These are phyloP conservation scores for Cremastinae sp. DNA, from an alignment of 2,888 invertebrate genomes.

Conservation along the genomic window DNA sequence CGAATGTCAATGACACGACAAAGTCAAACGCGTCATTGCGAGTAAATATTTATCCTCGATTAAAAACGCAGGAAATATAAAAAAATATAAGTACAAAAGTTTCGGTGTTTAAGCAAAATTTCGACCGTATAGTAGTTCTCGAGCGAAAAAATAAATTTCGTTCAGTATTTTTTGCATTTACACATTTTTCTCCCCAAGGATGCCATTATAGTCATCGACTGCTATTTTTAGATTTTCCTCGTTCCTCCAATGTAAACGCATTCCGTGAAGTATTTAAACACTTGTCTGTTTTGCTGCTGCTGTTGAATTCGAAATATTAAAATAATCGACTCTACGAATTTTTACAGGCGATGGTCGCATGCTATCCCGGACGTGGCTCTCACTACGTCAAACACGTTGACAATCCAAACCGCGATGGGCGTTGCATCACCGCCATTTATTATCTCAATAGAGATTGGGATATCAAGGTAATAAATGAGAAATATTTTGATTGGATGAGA, in stretches of 20 bases:
- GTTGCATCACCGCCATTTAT: conserved; percentile 98
- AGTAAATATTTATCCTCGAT: neutral
- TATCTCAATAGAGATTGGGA: conserved; percentile 98
- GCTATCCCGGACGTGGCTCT: conserved; percentile 96
- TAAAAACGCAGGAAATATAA: neutral
- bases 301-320: neutral
- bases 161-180: too few relatives aligned
- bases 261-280: neutral
- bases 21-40: conserved; percentile 31
- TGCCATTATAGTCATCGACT: too few relatives aligned
- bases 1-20: conserved; percentile 41
- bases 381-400: conserved; percentile 99
- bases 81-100: neutral
- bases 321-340: conserved; percentile 61
- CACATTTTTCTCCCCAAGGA: too few relatives aligned
- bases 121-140: too few relatives aligned
- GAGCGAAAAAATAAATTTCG: too few relatives aligned
- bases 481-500: neutral
- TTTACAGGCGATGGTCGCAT: conserved; percentile 98
- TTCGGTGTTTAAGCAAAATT: too few relatives aligned
- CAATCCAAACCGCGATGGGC: conserved; percentile 97
- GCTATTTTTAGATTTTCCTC: conserved; percentile 3
- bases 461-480: conserved; percentile 83
- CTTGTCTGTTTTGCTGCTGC: neutral
- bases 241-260: conserved; percentile 10